These are phyloP conservation scores for Darevskia nairensis DNA, from an alignment of 2,797 vertebrate genomes.

Conservation along the genomic window DNA sequence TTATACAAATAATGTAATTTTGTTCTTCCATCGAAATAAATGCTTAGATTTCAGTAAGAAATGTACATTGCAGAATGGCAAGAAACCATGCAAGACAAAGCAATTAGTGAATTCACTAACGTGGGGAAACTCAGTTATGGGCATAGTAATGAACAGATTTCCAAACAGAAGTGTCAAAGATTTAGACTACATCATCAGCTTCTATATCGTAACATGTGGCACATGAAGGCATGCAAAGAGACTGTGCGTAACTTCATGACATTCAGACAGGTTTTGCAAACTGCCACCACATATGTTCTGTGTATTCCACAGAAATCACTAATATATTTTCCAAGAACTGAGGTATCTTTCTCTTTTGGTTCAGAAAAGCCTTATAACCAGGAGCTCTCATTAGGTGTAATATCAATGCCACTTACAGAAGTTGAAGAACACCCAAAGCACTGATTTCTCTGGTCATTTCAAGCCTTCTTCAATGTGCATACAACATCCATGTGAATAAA, in stretches of 20 bases:
- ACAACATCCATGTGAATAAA: background rate
- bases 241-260: constrained; percentile 57
- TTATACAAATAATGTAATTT: constrained; percentile 43
- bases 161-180: constrained; percentile 79
- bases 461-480: background rate
- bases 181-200: constrained; percentile 76
- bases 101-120: constrained; percentile 45
- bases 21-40: constrained; percentile 49
- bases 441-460: background rate
- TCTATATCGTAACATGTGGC: constrained; percentile 69
- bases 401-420: too few relatives aligned
- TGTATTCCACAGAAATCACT: background rate
- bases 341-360: background rate
- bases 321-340: background rate
- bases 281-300: constrained; percentile 50
- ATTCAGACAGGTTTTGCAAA: constrained; percentile 48
- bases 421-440: background rate
- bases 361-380: background rate
- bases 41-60: constrained; percentile 37
- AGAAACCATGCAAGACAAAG: constrained; percentile 39
- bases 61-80: constrained; percentile 48
- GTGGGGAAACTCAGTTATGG: constrained; percentile 44
- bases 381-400: too few relatives aligned
- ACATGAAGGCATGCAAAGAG: constrained; percentile 66
- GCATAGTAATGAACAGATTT: constrained; percentile 74